Base-by-base conservation (phyloP, 2,797 vertebrate genomes). In the Melopsittacus undulatus region DNA sequence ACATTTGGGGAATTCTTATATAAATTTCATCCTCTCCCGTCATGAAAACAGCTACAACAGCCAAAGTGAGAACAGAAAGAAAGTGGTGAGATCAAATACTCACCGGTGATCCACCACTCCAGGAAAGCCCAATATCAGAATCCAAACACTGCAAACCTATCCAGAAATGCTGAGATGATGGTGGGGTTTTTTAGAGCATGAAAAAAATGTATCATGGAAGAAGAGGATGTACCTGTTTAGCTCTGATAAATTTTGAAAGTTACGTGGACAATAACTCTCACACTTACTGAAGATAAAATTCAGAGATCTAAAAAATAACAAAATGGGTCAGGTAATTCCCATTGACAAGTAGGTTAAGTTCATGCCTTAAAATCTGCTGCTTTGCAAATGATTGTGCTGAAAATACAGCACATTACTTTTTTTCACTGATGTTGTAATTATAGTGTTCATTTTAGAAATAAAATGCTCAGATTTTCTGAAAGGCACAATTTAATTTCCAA, bases 91-190 rank as follows among this genome's bases (percentile, higher is more conserved):
- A 6, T 78, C 10, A 43, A 86, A 36, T 30, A 98, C 98, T 97
- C 97, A 99, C 99, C 8, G 98, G 94, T 5, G 98, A 98, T 19
- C 97, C 98, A 40, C 99, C 98, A 23, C 95, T 98, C 99, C 99
- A 99, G 32, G 87, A 93, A 87, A 98, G 99, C 20, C 98, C 98
- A 91, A 96, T 89, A 8, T 97, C 98, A 90, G 98, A 93, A 79
- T 98, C 98, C 30, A 98, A 96, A 8, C 94, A 94, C 18, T 92
- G 98, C 94, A 99, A 94, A 63, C 99, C 99, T 63, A 99, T 98
- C 99, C 99, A 99, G 46, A 97, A 97, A 75, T 81, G 93, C 43
- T 97, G 82, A 73, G 66, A 48, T 27, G 85, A 38, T 21, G 34
- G 19, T 2, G 15, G 34, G 34, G 8, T 52, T 75, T 91, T 75